Evolutionary conservation across 2,113 vertebrate genomes (phyloP).

Genomic region (Columbina picui): DNA sequence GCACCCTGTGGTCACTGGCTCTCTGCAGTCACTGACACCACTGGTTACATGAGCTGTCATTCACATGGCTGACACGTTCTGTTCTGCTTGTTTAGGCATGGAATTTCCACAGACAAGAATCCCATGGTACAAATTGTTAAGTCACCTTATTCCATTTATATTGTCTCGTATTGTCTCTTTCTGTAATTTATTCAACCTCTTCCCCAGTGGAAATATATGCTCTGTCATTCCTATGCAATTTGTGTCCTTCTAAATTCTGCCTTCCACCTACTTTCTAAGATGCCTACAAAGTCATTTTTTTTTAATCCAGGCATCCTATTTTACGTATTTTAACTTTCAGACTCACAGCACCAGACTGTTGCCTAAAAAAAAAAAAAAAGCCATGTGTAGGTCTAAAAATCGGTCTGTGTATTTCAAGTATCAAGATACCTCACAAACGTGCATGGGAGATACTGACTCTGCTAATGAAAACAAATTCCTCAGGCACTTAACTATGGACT

Average conservation of each 20-base stretch:
- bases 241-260: not conserved
- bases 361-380: not conserved
- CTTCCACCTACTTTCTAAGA: not conserved
- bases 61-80: accelerated
- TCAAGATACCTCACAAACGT: not conserved
- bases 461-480: not conserved
- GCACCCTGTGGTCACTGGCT: accelerated
- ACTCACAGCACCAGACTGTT: not conserved
- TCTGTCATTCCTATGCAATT: not conserved
- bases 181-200: not conserved
- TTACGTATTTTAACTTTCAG: not conserved
- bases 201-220: not conserved
- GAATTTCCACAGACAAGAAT: not conserved
- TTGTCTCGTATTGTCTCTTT: not conserved
- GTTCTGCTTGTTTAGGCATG: not conserved
- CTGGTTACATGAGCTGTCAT: not conserved
- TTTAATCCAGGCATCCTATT: not conserved
- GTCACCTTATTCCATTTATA: not conserved
- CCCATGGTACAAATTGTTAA: not conserved
- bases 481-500: not conserved
- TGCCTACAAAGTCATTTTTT: not conserved
- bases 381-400: not conserved
- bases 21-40: accelerated
- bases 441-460: not conserved
- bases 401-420: not conserved